A percentile compares a stretch with the other conserved stretches of the same genome.
Evolutionary conservation across 2,113 vertebrate species (phyloP).

Genomic region (Murina feae): DNA sequence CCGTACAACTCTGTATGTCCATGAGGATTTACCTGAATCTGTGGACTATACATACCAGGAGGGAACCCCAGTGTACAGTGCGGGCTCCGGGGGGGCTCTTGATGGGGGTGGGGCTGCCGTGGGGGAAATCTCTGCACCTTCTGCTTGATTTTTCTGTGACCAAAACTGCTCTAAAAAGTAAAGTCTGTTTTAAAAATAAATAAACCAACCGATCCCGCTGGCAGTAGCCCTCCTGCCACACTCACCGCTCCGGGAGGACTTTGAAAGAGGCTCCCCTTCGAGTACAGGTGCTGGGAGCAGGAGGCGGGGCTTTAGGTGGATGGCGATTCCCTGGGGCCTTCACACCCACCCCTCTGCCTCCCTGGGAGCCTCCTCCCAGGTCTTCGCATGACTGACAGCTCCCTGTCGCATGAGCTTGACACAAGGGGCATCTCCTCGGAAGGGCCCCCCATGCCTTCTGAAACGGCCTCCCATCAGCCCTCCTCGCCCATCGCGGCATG

Average conservation of each 20-base stretch:
- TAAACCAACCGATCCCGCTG: neutral
- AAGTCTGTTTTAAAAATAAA: neutral
- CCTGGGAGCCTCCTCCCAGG: neutral
- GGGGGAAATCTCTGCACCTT: neutral
- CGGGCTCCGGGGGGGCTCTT: too few species aligned
- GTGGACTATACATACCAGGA: neutral
- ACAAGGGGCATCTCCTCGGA: neutral
- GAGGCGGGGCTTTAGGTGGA: neutral
- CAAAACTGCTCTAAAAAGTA: neutral
- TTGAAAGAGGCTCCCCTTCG: neutral
- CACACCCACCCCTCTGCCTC: neutral
- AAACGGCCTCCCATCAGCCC: neutral
- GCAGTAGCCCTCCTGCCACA: neutral
- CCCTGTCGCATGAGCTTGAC: accelerated
- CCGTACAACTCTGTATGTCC: neutral
- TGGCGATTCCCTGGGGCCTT: neutral
- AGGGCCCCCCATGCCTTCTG: neutral
- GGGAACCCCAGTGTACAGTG: neutral
- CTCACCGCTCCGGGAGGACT: neutral
- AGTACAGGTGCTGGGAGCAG: neutral
- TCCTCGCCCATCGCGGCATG: neutral
- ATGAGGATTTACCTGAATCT: neutral
- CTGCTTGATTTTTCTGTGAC: neutral
- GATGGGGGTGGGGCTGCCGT: accelerated
- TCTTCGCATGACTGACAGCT: neutral